Evolutionary conservation across 2,797 vertebrate genomes (phyloP), one percentile per base, ranked within the genome.

Genomic region (Clarias platycephalus): DNA sequence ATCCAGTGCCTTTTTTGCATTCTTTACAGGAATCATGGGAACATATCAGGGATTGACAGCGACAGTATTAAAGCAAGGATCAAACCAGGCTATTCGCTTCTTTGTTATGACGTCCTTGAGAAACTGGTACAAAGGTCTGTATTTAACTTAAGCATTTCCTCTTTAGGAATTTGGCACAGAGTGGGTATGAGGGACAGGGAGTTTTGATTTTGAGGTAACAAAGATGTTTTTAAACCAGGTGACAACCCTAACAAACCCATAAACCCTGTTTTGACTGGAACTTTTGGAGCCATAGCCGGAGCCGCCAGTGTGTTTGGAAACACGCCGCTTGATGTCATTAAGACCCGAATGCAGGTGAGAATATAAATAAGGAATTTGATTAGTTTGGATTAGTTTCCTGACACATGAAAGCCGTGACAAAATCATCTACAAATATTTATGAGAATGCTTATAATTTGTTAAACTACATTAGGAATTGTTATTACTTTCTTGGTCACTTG

Each of bases 51-150:
- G 97, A 66, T 92, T 99, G 8, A 99, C 98, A 0, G 97, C 98
- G 2, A 99, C 98, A 0, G 90, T 99, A 9, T 92, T 99, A 81
- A 99, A 99, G 87, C 98, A 99, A 88, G 98, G 98, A 26, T 99
- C 97, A 2, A 99, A 99, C 90, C 98, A 99, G 92, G 98, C 98
- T 85, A 99, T 99, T 85, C 96, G 98, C 67, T 99, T 99, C 94
- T 99, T 95, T 0, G 97, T 99, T 85, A 99, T 99, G 98, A 99
- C 98, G 0, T 95, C 96, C 0, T 92, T 99, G 86, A 96, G 93
- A 90, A 99, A 99, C 95, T 99, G 97, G 98, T 99, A 99, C 92
- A 97, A 95, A 97, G 97, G 98, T 99, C 9, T 72, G 34, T 72
- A n/a, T 26, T 72, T 26, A 15, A 26, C 15, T 58, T 18, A 18